phyloP scores from a whole-genome alignment of 2,113 vertebrate genomes.

The Ondatra zibethicus region DNA sequence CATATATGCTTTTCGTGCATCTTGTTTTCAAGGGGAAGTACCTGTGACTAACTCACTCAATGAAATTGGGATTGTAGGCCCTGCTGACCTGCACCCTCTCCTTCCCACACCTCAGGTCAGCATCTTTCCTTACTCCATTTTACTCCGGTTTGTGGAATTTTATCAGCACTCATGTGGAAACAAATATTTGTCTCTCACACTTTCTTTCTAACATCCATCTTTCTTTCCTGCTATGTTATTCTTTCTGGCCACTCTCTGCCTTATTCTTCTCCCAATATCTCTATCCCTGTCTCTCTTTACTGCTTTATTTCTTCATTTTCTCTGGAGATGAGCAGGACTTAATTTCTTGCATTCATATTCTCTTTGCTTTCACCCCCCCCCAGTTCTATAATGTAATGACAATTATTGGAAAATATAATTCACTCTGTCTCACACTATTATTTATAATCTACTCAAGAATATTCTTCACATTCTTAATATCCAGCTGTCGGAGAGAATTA shows the following conservation, averaged over 20 bases:
- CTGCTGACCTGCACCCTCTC: background rate
- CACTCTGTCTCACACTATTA: conserved; percentile 60
- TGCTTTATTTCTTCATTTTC: background rate
- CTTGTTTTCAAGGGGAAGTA: background rate
- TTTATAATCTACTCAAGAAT: conserved; percentile 33
- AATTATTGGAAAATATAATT: conserved; percentile 76
- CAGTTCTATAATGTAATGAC: conserved; percentile 35
- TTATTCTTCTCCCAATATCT: background rate
- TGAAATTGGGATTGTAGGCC: background rate
- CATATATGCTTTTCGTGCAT: background rate
- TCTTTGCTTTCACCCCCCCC: conserved; percentile 46
- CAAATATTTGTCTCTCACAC: background rate
- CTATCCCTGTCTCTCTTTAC: rapidly evolving
- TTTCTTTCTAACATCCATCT: background rate
- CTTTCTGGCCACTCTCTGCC: background rate
- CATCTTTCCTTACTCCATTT: background rate
- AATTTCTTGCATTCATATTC: conserved; percentile 8
- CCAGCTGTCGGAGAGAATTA: conserved; percentile 54
- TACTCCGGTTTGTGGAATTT: background rate
- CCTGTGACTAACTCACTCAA: background rate
- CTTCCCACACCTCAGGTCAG: background rate
- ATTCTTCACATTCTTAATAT: conserved; percentile 70
- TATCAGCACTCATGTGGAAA: background rate
- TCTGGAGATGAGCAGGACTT: background rate
- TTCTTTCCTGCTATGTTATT: background rate